Base-by-base conservation (phyloP, 2,113 vertebrate species). In the Aegotheles bennettii region DNA sequence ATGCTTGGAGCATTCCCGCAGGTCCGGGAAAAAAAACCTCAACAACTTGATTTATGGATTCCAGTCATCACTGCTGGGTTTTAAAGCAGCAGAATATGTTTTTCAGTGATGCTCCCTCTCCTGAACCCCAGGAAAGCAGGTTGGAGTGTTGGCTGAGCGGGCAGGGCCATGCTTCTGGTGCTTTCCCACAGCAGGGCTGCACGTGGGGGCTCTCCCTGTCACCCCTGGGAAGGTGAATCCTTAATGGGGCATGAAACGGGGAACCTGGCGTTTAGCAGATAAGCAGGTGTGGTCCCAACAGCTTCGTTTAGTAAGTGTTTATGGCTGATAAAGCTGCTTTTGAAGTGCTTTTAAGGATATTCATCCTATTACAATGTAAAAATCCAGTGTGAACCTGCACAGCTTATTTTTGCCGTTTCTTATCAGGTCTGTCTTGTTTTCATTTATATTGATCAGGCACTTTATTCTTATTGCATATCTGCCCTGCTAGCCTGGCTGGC, bases 1-100 rank as follows among this genome's bases (percentile, higher is more conserved):
- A 97, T 91, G 65, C 88, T 94, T 78, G 70, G 84, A 97, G 92
- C 90, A 94, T 50, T 96, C 97, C 92, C 94, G 60, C 65, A 87
- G 84, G 95, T 83, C 70, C 93, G 45, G 51, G 4, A 33, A 56
- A 63, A 36, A 28, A 23, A 40, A 21, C 11, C 21, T 11, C 10
- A 24, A 19, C 59, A 47, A 60, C 45, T 57, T 73, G 91, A 86
- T 88, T 97, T 94, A 80, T 67, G 54, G 47, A 94, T 97, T 96
- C 78, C 63, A 92, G 38, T 73, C 81, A 48, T 88, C 40, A 24
- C 61, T 73, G 61, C 60, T 87, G 75, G 53, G 35, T 74, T 96
- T 95, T 91, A 91, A 91, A 95, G 65, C 36, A 59, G 43, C 31
- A 84, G 81, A 87, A 50, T 68, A 7, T 18, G 56, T 28, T 57